phyloP scores from a whole-genome alignment of 2,888 invertebrate genomes.

The Sesamia inferens region DNA sequence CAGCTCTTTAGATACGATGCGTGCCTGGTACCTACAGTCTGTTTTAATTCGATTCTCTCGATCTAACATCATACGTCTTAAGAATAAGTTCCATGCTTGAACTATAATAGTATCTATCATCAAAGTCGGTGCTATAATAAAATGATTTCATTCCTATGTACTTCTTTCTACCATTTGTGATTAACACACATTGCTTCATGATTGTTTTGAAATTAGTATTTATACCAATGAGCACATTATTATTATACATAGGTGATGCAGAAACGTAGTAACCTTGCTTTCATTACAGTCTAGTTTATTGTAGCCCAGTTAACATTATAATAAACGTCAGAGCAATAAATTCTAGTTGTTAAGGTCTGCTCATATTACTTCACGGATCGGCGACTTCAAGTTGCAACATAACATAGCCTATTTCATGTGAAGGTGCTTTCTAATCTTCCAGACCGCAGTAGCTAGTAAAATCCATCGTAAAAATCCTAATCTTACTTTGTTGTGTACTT shows the following conservation, averaged over 20 bases:
- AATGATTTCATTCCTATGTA: slow-evolving; percentile 63
- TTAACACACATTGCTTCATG: slow-evolving; percentile 63
- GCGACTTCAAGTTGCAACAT: slow-evolving; percentile 27
- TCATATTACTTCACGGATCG: slow-evolving; percentile 45
- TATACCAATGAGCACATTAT: slow-evolving; percentile 60
- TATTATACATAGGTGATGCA: slow-evolving; percentile 62
- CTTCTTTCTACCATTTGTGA: slow-evolving; percentile 51
- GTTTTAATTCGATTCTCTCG: slow-evolving; percentile 17
- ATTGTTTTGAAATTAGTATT: slow-evolving; percentile 66
- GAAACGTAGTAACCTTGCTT: slow-evolving; percentile 67
- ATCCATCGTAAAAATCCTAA: neutral
- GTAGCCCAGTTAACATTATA: slow-evolving; percentile 59
- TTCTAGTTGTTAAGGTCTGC: slow-evolving; percentile 60
- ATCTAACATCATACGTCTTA: neutral
- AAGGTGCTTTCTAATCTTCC: slow-evolving; percentile 16
- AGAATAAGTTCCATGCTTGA: slow-evolving; percentile 32
- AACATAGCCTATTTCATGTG: slow-evolving; percentile 20
- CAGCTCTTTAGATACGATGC: slow-evolving; percentile 16
- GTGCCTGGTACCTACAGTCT: slow-evolving; percentile 18
- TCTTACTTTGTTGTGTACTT: neutral
- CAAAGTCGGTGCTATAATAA: slow-evolving; percentile 40
- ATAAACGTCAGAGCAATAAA: slow-evolving; percentile 62
- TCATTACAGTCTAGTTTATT: slow-evolving; percentile 66
- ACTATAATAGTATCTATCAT: slow-evolving; percentile 30
- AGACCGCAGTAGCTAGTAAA: slow-evolving; percentile 3